Percentiles rank a stretch among this genome's conserved stretches.
Conservation (phyloP, 2,888 invertebrate genomes). For the Drosophila aldrichi region DNA sequence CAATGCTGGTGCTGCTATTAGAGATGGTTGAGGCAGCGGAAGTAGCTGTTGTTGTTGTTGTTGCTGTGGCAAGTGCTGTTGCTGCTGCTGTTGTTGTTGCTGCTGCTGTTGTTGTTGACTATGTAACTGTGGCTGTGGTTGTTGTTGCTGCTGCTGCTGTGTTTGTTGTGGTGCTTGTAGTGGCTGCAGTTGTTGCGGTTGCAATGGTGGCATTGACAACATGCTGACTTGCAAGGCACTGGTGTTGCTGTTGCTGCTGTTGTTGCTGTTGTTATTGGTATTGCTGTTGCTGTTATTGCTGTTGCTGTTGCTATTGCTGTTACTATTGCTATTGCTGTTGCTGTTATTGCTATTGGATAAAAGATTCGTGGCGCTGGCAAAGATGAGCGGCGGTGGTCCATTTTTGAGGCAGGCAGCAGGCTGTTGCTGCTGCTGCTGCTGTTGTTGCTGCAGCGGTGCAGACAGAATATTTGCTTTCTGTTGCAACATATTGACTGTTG, state of each 20-base stretch:
- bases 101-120: background rate
- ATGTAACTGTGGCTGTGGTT: background rate
- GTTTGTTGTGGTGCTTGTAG: constrained; percentile 24
- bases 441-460: constrained; percentile 47
- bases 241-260: constrained; percentile 1
- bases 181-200: constrained; percentile 27
- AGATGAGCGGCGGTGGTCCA: constrained; percentile 77
- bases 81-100: constrained; percentile 12
- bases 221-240: constrained; percentile 22
- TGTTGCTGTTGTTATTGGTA: constrained; percentile 16
- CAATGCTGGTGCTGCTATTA: constrained; percentile 57
- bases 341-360: constrained; percentile 55
- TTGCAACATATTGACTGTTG: constrained; percentile 45
- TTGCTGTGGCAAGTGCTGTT: constrained; percentile 26
- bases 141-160: constrained; percentile 35
- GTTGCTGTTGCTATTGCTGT: constrained; percentile 31
- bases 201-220: constrained; percentile 42
- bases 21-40: constrained; percentile 36
- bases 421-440: constrained; percentile 14
- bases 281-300: constrained; percentile 35
- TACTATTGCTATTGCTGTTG: constrained; percentile 30
- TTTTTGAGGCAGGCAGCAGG: constrained; percentile 49
- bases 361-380: constrained; percentile 61
- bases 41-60: constrained; percentile 23
- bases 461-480: constrained; percentile 57